Base-by-base conservation (phyloP, 2,113 vertebrate genomes). In the Seriola rivoliana region DNA sequence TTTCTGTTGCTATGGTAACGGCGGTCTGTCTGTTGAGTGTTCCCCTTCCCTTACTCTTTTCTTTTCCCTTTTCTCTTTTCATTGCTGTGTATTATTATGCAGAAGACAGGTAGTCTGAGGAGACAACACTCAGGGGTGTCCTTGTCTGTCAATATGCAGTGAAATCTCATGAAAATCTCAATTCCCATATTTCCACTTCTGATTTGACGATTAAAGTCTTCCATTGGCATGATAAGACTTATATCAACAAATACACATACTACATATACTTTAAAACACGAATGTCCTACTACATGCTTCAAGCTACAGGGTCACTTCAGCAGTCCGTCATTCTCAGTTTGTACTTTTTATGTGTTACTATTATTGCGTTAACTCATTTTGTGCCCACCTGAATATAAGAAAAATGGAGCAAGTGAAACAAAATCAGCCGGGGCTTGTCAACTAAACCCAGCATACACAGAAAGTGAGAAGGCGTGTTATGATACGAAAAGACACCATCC, bases 1-100 rank as follows among this genome's bases (percentile, higher is more conserved):
- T 86, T 23, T 87, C 68, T 90, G 93, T 93, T 91, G 85, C 90
- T 85, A 91, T 93, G 84, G 89, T 79, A 90, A 89, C 73, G 3
- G 10, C 60, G 48, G 50, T 71, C 85, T 82, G 78, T 79, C 78
- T 87, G 71, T 89, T 82, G 85, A 86, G 38, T 55, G 21, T 29
- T 80, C 40, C 21, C 62, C 17, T 25, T 68, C 36, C 21, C n/a
- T 55, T 80, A 23, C 71, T 76, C 36, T 65, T 71, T 57, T 72
- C 52, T 63, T 82, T 62, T 42, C 46, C 29, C n/a, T 65, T 67
- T 70, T 80, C 50, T 58, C 67, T 76, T 77, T 78, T 85, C 42
- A 87, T 78, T 29, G 69, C 73, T n/a, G 34, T 67, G 74, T 64
- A 89, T 91, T 87, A 72, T 59, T 42, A 79, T 85, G 86, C 69